Evolutionary conservation across 1,140 invertebrate species (phyloP).

Genomic region (Hyphantria cunea): DNA sequence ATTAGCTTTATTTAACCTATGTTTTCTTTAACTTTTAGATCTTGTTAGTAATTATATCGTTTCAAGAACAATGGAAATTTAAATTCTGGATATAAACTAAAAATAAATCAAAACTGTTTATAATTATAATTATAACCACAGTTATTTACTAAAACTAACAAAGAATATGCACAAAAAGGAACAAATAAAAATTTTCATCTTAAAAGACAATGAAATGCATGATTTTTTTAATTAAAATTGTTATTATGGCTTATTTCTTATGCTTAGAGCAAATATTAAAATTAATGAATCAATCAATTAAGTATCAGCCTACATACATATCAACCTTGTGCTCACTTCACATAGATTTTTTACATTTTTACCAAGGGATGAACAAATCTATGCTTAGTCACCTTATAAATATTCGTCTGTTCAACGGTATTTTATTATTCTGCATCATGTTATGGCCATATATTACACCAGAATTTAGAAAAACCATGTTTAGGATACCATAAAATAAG

Average conservation of each 20-base stretch:
- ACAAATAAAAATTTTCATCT: background rate
- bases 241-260: background rate
- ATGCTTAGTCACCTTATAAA: conserved; percentile 39
- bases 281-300: background rate
- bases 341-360: conserved; percentile 10
- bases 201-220: background rate
- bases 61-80: background rate
- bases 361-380: conserved; percentile 27
- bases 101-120: background rate
- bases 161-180: background rate
- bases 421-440: conserved; percentile 32
- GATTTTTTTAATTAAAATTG: background rate
- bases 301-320: background rate
- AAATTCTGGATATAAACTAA: background rate
- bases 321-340: conserved; percentile 5
- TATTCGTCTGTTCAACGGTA: conserved; percentile 27
- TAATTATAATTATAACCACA: background rate
- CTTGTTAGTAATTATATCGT: no score
- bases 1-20: background rate
- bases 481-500: conserved; percentile 29
- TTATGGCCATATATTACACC: conserved; percentile 39
- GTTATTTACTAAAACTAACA: background rate
- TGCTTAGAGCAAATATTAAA: background rate
- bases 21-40: no score
- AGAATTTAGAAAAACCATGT: conserved; percentile 37